Conservation (phyloP, 2,888 invertebrate genomes). For the Phengaris arion region DNA sequence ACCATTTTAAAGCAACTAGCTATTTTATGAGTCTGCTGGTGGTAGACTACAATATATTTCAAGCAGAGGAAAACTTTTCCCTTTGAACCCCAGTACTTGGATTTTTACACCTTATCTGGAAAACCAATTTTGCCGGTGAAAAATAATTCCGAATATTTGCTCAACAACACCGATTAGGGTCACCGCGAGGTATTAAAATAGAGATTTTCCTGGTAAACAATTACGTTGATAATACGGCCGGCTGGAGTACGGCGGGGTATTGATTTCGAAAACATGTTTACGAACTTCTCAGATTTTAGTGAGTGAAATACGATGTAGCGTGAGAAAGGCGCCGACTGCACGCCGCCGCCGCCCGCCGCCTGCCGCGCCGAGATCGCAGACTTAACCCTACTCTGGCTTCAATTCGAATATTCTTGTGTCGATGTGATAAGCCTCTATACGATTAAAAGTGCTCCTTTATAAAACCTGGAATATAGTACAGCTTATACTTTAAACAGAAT, state of each 20-base stretch:
- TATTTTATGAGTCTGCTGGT: neutral
- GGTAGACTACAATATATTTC: neutral
- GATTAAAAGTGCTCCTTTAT: slow-evolving; percentile 34
- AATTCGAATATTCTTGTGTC: slow-evolving; percentile 41
- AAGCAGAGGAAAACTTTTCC: neutral
- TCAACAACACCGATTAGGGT: slow-evolving; percentile 3
- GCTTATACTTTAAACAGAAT: no score
- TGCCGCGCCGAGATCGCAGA: slow-evolving; percentile 33
- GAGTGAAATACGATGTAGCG: slow-evolving; percentile 53
- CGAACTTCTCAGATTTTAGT: slow-evolving; percentile 59
- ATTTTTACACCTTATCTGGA: neutral
- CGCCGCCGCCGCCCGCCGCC: neutral
- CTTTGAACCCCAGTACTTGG: neutral
- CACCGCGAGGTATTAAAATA: slow-evolving; percentile 17
- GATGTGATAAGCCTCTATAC: slow-evolving; percentile 39
- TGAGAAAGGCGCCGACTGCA: slow-evolving; percentile 41
- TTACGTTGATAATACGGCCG: slow-evolving; percentile 58
- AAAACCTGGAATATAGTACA: neutral
- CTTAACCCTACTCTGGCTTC: slow-evolving; percentile 39
- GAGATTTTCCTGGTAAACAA: slow-evolving; percentile 35
- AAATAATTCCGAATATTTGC: slow-evolving; percentile 13
- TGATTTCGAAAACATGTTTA: slow-evolving; percentile 67
- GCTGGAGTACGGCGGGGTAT: slow-evolving; percentile 56
- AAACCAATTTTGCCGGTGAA: slow-evolving; percentile 6
- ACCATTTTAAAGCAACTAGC: neutral